Base-by-base conservation (phyloP, 2,797 vertebrate species). In the Huso huso region DNA sequence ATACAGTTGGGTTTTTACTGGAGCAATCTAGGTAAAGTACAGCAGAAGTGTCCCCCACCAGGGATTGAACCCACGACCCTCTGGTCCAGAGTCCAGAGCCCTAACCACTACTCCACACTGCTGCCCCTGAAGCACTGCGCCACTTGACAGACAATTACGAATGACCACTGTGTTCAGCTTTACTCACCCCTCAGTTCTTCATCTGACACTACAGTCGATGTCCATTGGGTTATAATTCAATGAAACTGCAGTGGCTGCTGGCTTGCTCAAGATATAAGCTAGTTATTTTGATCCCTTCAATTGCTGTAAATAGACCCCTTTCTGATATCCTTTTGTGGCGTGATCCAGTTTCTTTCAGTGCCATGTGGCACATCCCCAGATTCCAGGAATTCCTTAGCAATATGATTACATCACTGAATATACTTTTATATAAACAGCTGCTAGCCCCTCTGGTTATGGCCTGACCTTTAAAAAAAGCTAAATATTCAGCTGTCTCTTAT, bases 381-480 rank as follows among this genome's bases (percentile, higher is more conserved):
- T 37, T 37, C 37, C 37, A 37, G 37, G 37, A 37, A 88, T 88
- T 89, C 84, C 81, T 76, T 69, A 69, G 18, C 73, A 82, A 74
- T 76, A 69, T 62, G 68, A 81, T 89, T 87, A 90, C 83, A 86
- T 89, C 74, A 89, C 74, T 76, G 69, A 60, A 55, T 75, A 74
- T 81, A 77, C 75, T 72, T 69, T 68, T 76, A 81, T 72, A 76
- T 75, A 85, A 83, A 79, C 79, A 88, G 82, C 80, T 84, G 86
- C 83, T 85, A 73, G 70, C 80, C 81, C 73, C 58, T 70, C 53
- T 60, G 49, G 64, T 58, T 49, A 62, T 18, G 10, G 37, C 37
- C 37, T 37, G 37, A 37, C 37, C 37, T 37, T 37, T 37, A 37
- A 37, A 37, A 37, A 37, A 37, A 37, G 5, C 5, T 37, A 5